These are phyloP conservation scores for Suillia variegata DNA, from an alignment of 2,888 invertebrate species.

Conservation along the genomic window DNA sequence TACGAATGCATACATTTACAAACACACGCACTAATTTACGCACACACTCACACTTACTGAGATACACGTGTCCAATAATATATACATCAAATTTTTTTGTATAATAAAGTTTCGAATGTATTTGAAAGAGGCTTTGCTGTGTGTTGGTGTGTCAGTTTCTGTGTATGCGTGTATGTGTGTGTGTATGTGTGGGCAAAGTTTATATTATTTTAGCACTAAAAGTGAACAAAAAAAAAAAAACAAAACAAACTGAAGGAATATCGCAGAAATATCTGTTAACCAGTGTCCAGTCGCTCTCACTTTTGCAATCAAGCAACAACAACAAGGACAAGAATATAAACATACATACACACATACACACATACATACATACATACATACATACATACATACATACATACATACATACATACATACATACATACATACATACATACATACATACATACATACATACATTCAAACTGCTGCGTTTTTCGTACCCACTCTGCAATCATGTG, in stretches of 20 bases:
- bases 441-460: not conserved
- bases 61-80: slow-evolving; percentile 23
- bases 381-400: not conserved
- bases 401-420: not conserved
- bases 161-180: not conserved
- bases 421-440: slow-evolving; percentile 3
- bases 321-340: no score
- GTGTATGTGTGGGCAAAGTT: no score
- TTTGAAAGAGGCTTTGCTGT: slow-evolving; percentile 30
- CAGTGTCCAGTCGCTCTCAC: no score
- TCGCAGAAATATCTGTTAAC: no score
- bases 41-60: slow-evolving; percentile 23
- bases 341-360: slow-evolving; percentile 9
- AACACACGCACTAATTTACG: slow-evolving; percentile 9
- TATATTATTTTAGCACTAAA: slow-evolving; percentile 40
- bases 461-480: no score
- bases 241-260: slow-evolving; percentile 7
- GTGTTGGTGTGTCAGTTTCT: not conserved
- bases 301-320: no score
- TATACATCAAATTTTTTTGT: not conserved
- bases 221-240: slow-evolving; percentile 16
- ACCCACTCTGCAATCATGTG: no score
- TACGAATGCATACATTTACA: slow-evolving; percentile 4
- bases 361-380: slow-evolving; percentile 12
- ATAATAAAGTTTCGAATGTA: slow-evolving; percentile 18